Evolutionary conservation across 2,113 vertebrate genomes (phyloP).

Genomic region (Micronisus gabar): DNA sequence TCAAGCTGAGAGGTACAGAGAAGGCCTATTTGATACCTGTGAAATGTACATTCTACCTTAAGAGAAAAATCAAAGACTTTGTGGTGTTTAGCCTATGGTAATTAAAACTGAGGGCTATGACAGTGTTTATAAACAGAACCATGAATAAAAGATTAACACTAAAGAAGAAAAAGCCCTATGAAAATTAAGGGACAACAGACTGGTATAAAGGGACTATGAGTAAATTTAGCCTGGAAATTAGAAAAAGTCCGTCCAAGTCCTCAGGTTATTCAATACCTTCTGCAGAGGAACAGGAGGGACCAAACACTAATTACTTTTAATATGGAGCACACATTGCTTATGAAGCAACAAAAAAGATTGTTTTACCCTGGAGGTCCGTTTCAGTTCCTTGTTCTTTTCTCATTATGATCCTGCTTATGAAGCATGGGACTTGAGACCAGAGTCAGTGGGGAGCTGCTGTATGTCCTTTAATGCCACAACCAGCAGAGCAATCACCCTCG

Average conservation of each 20-base stretch:
- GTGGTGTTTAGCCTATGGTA: not conserved
- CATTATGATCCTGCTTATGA: not conserved
- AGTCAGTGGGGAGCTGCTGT: not conserved
- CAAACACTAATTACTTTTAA: not conserved
- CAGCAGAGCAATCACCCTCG: not conserved
- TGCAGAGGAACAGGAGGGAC: not conserved
- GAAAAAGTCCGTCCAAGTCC: not conserved
- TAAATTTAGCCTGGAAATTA: not conserved
- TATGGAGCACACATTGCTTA: not conserved
- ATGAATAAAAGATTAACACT: not conserved
- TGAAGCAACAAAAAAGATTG: not conserved
- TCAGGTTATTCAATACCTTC: not conserved
- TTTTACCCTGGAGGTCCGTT: not conserved
- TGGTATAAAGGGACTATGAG: not conserved
- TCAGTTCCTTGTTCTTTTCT: not conserved
- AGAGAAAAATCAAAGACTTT: not conserved
- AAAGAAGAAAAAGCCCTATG: not conserved
- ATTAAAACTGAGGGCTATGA: not conserved
- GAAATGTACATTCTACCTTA: not conserved
- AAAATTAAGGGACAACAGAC: not conserved
- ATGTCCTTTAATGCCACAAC: not conserved
- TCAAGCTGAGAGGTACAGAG: not conserved
- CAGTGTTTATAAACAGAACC: not conserved
- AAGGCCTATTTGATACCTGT: not conserved
- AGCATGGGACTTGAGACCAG: not conserved